A percentile compares a stretch with the other conserved stretches of the same genome.
These are phyloP conservation scores for Arenicola marina DNA, from an alignment of 2,888 invertebrate genomes.

Conservation along the genomic window DNA sequence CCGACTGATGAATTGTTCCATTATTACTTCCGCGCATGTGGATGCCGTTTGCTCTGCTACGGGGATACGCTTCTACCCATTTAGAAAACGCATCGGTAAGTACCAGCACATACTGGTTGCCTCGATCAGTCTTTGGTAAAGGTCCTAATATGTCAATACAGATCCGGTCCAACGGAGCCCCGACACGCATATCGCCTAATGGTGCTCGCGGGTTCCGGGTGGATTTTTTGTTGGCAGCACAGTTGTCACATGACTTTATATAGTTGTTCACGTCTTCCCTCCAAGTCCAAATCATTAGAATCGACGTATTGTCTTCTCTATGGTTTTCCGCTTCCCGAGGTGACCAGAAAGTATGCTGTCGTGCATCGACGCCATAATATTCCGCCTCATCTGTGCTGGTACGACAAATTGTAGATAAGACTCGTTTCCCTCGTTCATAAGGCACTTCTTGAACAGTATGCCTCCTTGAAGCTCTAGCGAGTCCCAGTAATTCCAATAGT, in stretches of 20 bases:
- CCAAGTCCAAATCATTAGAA: background rate
- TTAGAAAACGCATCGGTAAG: slow-evolving; percentile 15
- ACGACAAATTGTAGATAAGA: slow-evolving; percentile 1
- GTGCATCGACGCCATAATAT: slow-evolving; percentile 1
- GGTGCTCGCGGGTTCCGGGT: slow-evolving; percentile 14
- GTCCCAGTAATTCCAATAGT: slow-evolving; percentile 8
- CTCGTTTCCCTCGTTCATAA: background rate
- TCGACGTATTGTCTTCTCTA: background rate
- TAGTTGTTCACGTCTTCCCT: background rate
- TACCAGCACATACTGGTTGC: slow-evolving; percentile 11
- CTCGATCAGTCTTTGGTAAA: slow-evolving; percentile 8
- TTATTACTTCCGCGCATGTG: too few relatives aligned
- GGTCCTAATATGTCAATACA: slow-evolving; percentile 6
- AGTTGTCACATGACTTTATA: slow-evolving; percentile 6
- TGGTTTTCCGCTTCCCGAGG: background rate
- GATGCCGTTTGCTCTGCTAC: too few relatives aligned
- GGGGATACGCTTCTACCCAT: slow-evolving; percentile 11
- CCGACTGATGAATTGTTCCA: too few relatives aligned
- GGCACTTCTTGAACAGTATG: background rate
- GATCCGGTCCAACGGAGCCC: slow-evolving; percentile 16
- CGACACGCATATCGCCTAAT: slow-evolving; percentile 11
- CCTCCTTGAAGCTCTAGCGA: background rate
- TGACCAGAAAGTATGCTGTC: slow-evolving; percentile 2
- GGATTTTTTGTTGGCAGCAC: slow-evolving; percentile 7
- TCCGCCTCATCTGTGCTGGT: background rate